Conservation (phyloP, 2,888 invertebrate genomes). For the Heterodera filipjevi region DNA sequence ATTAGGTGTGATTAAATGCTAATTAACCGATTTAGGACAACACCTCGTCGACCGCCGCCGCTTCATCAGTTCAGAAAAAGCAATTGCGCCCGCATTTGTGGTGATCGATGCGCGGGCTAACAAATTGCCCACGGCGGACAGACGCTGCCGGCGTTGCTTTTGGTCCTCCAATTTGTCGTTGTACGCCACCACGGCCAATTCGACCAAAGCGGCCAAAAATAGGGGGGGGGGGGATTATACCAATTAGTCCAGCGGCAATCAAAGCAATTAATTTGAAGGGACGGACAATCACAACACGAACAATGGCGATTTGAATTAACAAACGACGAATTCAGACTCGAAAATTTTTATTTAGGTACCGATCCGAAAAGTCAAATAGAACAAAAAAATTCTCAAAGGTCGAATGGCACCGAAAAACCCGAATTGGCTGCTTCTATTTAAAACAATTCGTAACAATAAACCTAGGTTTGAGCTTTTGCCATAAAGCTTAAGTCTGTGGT, state of each 20-base stretch:
- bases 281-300: too few relatives aligned
- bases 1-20: not conserved
- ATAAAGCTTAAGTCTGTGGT: too few relatives aligned
- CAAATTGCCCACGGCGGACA: slow-evolving; percentile 44
- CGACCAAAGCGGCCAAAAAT: slow-evolving; percentile 49
- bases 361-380: too few relatives aligned
- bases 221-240: not conserved
- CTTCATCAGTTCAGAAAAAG: slow-evolving; percentile 15
- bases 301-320: too few relatives aligned
- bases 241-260: not conserved
- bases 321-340: too few relatives aligned
- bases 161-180: slow-evolving; percentile 63
- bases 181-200: slow-evolving; percentile 63
- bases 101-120: slow-evolving; percentile 40
- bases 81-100: slow-evolving; percentile 23
- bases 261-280: too few relatives aligned
- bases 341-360: too few relatives aligned
- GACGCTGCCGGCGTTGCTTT: slow-evolving; percentile 39
- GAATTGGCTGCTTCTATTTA: too few relatives aligned
- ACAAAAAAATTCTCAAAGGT: too few relatives aligned
- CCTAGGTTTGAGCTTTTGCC: too few relatives aligned
- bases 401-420: too few relatives aligned
- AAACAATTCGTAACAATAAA: too few relatives aligned
- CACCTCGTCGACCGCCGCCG: slow-evolving; percentile 21
- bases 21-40: not conserved